phyloP scores from a whole-genome alignment of 1,140 invertebrate genomes.

The Acromyrmex charruanus region DNA sequence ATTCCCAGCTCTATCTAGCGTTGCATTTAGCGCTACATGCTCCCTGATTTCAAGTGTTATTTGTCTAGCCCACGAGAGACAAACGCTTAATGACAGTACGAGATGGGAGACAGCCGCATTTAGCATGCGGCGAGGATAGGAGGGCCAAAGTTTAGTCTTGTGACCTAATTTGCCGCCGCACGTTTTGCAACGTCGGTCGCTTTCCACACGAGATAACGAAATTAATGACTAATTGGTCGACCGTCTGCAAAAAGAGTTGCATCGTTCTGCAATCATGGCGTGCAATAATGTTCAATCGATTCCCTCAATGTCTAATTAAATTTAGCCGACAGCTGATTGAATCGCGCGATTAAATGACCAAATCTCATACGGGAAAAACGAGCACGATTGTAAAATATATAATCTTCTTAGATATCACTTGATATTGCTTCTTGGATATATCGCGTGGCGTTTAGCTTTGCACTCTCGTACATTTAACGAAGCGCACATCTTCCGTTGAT shows the following conservation, averaged over 20 bases:
- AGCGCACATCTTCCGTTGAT: not conserved
- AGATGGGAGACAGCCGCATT: slow-evolving; percentile 26
- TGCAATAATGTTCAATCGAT: not conserved
- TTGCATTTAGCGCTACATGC: slow-evolving; percentile 26
- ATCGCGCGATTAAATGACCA: not conserved
- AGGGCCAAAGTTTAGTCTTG: slow-evolving; percentile 43
- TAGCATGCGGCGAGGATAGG: slow-evolving; percentile 40
- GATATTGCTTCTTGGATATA: slow-evolving; percentile 1
- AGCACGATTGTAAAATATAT: slow-evolving; percentile 26
- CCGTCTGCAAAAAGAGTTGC: not conserved
- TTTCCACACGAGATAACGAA: slow-evolving; percentile 15
- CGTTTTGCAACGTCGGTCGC: slow-evolving; percentile 27
- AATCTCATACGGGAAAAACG: not conserved
- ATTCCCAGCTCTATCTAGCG: not conserved
- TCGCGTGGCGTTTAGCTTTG: slow-evolving; percentile 27
- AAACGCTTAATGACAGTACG: slow-evolving; percentile 31
- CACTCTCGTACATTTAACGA: slow-evolving; percentile 32
- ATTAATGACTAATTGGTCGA: slow-evolving; percentile 41
- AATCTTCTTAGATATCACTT: no score
- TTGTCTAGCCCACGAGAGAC: slow-evolving; percentile 11
- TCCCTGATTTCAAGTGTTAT: slow-evolving; percentile 43
- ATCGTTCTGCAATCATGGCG: not conserved
- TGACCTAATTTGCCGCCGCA: slow-evolving; percentile 35
- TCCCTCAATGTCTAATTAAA: not conserved
- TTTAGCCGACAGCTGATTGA: not conserved